Base-by-base conservation (phyloP, 2,113 vertebrate genomes). In the Macquaria ambigua region DNA sequence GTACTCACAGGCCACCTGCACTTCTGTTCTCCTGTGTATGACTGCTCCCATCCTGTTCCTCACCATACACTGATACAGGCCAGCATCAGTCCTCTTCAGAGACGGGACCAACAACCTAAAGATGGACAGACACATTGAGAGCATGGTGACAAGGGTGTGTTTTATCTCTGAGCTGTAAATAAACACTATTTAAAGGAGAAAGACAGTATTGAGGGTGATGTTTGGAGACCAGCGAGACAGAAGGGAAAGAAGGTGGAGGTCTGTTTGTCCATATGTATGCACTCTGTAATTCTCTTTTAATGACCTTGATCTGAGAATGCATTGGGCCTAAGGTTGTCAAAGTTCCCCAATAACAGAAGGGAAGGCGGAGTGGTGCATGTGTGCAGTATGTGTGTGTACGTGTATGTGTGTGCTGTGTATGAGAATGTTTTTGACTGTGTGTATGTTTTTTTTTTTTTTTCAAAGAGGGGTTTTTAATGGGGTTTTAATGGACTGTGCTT, bases 1-100 rank as follows among this genome's bases (percentile, higher is more conserved):
- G 63, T 91, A 98, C 97, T 48, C 96, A 98, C 97, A 98, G 93
- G 97, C 97, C 34, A 98, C 97, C 71, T 97, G 97, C 74, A 98
- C 93, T 87, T 97, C 95, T 0, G 95, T 94, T 86, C 94, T 97
- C 88, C 93, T 94, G 69, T 97, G 96, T 90, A 98, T 89, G 68
- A 98, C 90, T 0, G 97, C 95, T 16, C 97, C 97, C 97, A 97
- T 97, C 83, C 97, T 93, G 96, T 98, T 98, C 21, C 97, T 94
- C 28, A 97, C 97, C 4, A 94, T 77, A 0, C 97, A 98, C 74
- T 96, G 97, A 90, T 98, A 98, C 82, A 89, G 93, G 23, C 97
- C 97, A 25, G 96, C 95, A 3, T 97, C 95, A 0, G 90, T 93
- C 82, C 94, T 96, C 94, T 92, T 94, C 85, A 97, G 73, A 23